phyloP scores from a whole-genome alignment of 2,797 vertebrate genomes.

The Paramormyrops hopkinsi region DNA sequence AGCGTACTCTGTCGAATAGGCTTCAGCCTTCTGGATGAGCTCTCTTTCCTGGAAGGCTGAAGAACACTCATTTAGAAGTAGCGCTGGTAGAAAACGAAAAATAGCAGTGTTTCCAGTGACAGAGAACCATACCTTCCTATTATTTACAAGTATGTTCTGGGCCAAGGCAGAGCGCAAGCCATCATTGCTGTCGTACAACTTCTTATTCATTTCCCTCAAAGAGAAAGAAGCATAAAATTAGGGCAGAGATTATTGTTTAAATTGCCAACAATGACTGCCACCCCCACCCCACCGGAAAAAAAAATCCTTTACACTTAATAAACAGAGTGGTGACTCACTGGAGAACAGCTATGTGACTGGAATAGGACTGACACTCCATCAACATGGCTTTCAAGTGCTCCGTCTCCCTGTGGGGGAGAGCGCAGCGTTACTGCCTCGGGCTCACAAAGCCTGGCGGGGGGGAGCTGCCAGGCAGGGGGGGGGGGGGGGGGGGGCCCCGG shows the following conservation, averaged over 20 bases:
- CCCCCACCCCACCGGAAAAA: not conserved
- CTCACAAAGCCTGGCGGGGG: not conserved
- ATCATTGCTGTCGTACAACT: constrained; percentile 65
- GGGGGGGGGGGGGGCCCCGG: too few species aligned
- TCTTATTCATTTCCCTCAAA: constrained; percentile 58
- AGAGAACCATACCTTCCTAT: constrained; percentile 44
- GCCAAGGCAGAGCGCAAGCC: constrained; percentile 51
- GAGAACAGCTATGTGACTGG: constrained; percentile 53
- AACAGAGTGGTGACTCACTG: constrained; percentile 50
- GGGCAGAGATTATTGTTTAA: not conserved
- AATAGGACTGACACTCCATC: constrained; percentile 52
- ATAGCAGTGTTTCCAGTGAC: not conserved
- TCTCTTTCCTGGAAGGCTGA: constrained; percentile 50
- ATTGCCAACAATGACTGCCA: not conserved
- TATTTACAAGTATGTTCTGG: constrained; percentile 40
- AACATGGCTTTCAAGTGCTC: constrained; percentile 49
- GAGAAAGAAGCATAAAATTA: not conserved
- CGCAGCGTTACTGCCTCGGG: not conserved
- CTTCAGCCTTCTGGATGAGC: constrained; percentile 47
- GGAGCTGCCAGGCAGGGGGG: too few species aligned
- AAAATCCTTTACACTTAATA: not conserved
- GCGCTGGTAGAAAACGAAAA: not conserved
- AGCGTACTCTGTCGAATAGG: constrained; percentile 59
- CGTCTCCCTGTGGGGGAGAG: constrained; percentile 48
- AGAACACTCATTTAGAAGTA: not conserved